Conservation (phyloP, 2,888 invertebrate genomes). For the Eledona agricola region DNA sequence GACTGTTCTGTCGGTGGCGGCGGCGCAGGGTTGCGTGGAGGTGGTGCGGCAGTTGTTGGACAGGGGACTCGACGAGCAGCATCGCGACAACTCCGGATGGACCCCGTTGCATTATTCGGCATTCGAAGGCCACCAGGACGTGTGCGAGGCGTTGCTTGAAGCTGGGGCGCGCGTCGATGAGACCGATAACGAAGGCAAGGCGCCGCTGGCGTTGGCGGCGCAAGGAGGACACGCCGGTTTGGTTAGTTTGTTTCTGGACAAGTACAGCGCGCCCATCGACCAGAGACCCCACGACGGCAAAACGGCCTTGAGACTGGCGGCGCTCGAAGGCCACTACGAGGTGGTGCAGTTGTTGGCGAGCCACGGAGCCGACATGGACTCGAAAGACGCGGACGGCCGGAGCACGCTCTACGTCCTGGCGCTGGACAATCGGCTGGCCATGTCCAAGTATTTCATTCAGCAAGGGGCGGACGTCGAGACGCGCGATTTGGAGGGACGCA, state of each 20-base stretch:
- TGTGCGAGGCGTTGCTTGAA: constrained; percentile 82
- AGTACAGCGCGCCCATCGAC: constrained; percentile 81
- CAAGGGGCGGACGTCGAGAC: constrained; percentile 86
- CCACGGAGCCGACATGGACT: constrained; percentile 84
- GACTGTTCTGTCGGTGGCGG: constrained; percentile 86
- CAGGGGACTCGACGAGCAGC: constrained; percentile 86
- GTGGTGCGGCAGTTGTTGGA: constrained; percentile 90
- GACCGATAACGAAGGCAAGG: constrained; percentile 91
- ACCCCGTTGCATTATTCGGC: constrained; percentile 96
- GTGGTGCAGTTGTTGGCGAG: constrained; percentile 74
- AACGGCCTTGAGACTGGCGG: constrained; percentile 83
- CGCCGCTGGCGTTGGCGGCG: constrained; percentile 85
- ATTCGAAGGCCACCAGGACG: constrained; percentile 89
- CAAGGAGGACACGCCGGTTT: constrained; percentile 84
- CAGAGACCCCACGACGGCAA: constrained; percentile 91
- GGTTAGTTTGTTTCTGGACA: constrained; percentile 74
- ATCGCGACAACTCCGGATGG: constrained; percentile 95
- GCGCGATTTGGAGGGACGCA: constrained; percentile 89
- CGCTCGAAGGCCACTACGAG: constrained; percentile 85
- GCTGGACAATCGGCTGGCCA: constrained; percentile 83
- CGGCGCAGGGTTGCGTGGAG: constrained; percentile 86
- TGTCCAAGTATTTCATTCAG: constrained; percentile 82
- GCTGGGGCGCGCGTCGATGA: constrained; percentile 90
- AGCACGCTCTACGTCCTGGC: constrained; percentile 93
- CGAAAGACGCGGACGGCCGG: constrained; percentile 90